Conservation (phyloP, 2,113 vertebrate species). For the Panthera tigris region DNA sequence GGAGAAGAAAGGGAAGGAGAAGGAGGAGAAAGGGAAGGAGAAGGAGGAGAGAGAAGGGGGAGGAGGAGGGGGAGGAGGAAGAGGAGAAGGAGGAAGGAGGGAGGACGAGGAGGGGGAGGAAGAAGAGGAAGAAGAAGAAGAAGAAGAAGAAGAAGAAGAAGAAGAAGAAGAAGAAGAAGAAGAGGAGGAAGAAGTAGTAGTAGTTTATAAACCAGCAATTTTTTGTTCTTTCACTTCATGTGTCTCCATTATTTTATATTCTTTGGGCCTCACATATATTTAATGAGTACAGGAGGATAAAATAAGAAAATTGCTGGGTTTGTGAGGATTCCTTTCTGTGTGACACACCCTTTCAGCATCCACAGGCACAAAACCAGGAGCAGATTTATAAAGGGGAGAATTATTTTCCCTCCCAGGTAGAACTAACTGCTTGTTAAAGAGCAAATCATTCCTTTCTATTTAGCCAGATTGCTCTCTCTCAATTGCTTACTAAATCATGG, state of each 20-base stretch:
- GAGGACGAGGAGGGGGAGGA: fast-evolving
- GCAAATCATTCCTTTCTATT: slow-evolving; percentile 60
- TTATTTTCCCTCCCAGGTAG: slow-evolving; percentile 52
- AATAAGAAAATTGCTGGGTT: background rate
- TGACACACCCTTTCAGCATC: background rate
- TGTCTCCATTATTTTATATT: background rate
- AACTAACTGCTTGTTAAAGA: slow-evolving; percentile 64
- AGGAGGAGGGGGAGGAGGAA: fast-evolving
- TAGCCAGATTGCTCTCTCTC: slow-evolving; percentile 58
- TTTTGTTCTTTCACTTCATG: background rate
- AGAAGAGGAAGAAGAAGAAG: too few species aligned
- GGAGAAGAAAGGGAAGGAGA: fast-evolving
- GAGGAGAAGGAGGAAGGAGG: fast-evolving
- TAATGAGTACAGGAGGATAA: background rate
- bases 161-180: fast-evolving
- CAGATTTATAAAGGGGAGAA: slow-evolving; percentile 28
- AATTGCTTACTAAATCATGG: slow-evolving; percentile 62
- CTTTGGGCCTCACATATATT: background rate
- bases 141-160: too few species aligned
- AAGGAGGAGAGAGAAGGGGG: background rate
- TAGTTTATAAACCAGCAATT: background rate
- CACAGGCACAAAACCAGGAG: background rate
- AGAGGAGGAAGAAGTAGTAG: background rate
- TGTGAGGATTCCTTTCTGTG: background rate
- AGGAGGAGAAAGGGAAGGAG: background rate